Evolutionary conservation across 1,140 invertebrate species (phyloP).

Genomic region (Cataglyphis hispanica): DNA sequence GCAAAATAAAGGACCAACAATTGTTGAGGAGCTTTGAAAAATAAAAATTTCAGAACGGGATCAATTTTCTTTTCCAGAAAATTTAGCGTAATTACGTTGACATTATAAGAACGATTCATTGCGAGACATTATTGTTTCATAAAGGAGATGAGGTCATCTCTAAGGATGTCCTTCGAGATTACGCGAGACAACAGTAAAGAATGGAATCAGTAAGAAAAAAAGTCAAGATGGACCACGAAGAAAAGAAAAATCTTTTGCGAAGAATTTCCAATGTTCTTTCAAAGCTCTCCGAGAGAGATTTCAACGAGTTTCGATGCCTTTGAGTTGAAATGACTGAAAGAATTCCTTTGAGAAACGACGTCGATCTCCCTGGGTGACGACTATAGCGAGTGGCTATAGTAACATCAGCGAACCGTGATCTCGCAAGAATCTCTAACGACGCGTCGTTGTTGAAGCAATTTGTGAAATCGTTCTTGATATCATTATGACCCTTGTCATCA

Average conservation of each 20-base stretch:
- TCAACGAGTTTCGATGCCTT: conserved; percentile 46
- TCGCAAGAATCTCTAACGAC: conserved; percentile 1
- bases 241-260: conserved; percentile 29
- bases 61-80: conserved; percentile 2
- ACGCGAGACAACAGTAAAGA: background rate
- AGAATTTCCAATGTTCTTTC: conserved; percentile 39
- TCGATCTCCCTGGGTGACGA: background rate
- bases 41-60: conserved; percentile 23
- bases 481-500: background rate
- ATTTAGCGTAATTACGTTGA: background rate
- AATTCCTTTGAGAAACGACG: conserved; percentile 7
- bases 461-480: conserved; percentile 30
- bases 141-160: background rate
- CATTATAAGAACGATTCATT: background rate
- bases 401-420: conserved; percentile 1
- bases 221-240: conserved; percentile 12
- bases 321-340: background rate
- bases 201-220: background rate
- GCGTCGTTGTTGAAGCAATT: conserved; percentile 18
- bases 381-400: conserved; percentile 2
- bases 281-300: conserved; percentile 17
- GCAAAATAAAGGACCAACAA: conserved; percentile 33
- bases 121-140: background rate
- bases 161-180: conserved; percentile 4
- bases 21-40: conserved; percentile 7